Percentiles rank a stretch among this genome's conserved stretches.
Evolutionary conservation across 2,113 vertebrate species (phyloP).

Genomic region (Neoarius graeffei): DNA sequence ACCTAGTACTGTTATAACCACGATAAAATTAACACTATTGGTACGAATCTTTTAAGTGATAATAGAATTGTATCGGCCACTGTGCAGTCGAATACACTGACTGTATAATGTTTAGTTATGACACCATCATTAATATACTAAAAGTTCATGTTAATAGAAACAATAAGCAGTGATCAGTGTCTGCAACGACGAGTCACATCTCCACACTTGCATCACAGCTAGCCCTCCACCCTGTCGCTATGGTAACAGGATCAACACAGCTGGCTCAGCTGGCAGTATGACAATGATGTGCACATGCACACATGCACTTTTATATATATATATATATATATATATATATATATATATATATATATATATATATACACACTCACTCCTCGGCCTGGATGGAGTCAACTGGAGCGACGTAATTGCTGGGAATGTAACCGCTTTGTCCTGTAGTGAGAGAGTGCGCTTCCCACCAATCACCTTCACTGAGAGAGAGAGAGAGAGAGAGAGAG

Average conservation of each 20-base stretch:
- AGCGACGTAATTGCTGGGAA: constrained; percentile 98
- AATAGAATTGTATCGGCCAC: background rate
- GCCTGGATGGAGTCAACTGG: constrained; percentile 97
- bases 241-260: constrained; percentile 36
- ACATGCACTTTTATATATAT: background rate
- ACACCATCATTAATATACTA: background rate
- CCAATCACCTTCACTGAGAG: constrained; percentile 92
- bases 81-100: background rate
- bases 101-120: background rate
- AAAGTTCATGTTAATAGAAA: background rate
- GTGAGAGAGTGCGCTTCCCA: constrained; percentile 95
- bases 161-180: background rate
- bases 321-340: background rate
- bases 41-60: background rate
- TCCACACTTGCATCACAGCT: constrained; percentile 22
- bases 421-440: constrained; percentile 92
- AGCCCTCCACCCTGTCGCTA: constrained; percentile 16
- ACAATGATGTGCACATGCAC: constrained; percentile 5
- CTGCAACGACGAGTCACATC: background rate
- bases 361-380: constrained; percentile 85
- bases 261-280: background rate
- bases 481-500: constrained; percentile 46
- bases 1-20: no score
- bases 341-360: background rate
- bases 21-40: background rate